phyloP scores from a whole-genome alignment of 2,888 invertebrate genomes.

The Lycia hirtaria region DNA sequence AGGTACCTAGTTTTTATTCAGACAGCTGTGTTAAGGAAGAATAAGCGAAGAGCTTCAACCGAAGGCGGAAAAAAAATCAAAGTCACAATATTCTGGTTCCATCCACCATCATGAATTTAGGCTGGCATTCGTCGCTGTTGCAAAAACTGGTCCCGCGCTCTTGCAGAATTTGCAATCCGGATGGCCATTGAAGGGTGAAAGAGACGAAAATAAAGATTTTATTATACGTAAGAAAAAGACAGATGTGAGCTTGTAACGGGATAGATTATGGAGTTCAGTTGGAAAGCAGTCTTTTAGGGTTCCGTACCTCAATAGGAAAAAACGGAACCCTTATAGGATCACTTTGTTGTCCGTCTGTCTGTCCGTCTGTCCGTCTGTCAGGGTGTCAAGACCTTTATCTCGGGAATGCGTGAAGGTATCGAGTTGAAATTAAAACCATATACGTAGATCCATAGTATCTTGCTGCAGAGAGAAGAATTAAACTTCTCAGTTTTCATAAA shows the following conservation, averaged over 20 bases:
- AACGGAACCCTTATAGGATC: too few relatives aligned
- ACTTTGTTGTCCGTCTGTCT: too few relatives aligned
- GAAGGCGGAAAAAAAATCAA: constrained; percentile 33
- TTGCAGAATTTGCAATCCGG: constrained; percentile 65
- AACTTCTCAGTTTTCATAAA: too few relatives aligned
- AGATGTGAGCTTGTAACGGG: constrained; percentile 69
- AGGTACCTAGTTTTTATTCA: constrained; percentile 14
- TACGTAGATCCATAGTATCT: too few relatives aligned
- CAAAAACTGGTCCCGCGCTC: constrained; percentile 75
- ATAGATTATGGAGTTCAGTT: constrained; percentile 56
- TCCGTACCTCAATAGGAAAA: too few relatives aligned
- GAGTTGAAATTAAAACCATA: too few relatives aligned
- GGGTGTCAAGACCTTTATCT: too few relatives aligned
- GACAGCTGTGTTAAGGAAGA: constrained; percentile 34
- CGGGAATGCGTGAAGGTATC: too few relatives aligned
- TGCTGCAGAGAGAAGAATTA: too few relatives aligned
- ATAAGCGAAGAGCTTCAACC: constrained; percentile 26
- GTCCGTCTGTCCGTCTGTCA: too few relatives aligned
- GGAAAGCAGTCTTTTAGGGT: constrained; percentile 45
- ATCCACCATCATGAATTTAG: constrained; percentile 43
- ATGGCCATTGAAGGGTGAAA: constrained; percentile 76
- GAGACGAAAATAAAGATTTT: constrained; percentile 52
- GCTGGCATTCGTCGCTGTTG: constrained; percentile 41
- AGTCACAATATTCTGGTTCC: constrained; percentile 36
- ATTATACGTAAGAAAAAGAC: constrained; percentile 52